Percentiles rank a stretch among this genome's conserved stretches.
Conservation (phyloP, 35 echinoderm and acorn worm genomes). For the Chiridota heheva region DNA sequence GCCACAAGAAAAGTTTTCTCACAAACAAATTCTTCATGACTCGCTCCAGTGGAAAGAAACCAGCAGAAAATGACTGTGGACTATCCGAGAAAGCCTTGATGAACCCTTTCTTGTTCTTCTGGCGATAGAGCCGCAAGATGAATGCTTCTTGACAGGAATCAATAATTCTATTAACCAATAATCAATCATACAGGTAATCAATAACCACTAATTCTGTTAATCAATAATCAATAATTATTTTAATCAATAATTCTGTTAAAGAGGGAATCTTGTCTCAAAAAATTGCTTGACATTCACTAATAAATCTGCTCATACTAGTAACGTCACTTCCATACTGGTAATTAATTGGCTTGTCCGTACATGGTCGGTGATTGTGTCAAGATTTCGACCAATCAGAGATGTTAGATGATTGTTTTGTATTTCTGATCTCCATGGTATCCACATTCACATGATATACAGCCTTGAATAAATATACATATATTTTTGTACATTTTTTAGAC, state of each 20-base stretch:
- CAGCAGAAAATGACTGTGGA: conserved; percentile 79
- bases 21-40: conserved; percentile 98
- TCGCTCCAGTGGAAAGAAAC: conserved; percentile 80
- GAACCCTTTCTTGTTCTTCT: conserved; percentile 97
- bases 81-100: conserved; percentile 98
- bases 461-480: neutral
- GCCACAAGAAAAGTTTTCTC: conserved; percentile 87
- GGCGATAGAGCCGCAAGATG: conserved; percentile 82
- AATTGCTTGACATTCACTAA: neutral
- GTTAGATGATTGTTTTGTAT: no score
- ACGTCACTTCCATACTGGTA: no score
- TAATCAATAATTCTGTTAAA: neutral
- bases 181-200: neutral
- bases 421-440: no score
- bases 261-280: neutral
- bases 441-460: neutral
- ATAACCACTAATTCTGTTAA: neutral
- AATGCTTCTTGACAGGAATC: conserved; percentile 91
- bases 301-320: neutral
- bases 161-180: conserved; percentile 67
- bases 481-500: neutral
- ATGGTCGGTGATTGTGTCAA: no score
- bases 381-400: no score
- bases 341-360: no score
- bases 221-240: neutral